Evolutionary conservation across 2,113 vertebrate genomes (phyloP).

Genomic region (Willisornis vidua): DNA sequence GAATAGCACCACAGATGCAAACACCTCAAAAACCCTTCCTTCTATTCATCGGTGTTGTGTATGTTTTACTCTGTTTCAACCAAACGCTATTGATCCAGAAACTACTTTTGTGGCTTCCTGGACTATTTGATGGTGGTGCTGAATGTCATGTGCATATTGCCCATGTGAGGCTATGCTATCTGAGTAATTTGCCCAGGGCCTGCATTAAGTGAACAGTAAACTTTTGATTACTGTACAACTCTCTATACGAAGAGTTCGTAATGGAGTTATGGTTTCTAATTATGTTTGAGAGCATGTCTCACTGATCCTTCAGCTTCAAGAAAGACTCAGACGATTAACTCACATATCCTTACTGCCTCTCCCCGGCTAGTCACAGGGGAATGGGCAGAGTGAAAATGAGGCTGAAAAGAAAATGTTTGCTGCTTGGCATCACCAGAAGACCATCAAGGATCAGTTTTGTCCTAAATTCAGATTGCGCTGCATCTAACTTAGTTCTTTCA

Average conservation of each 20-base stretch:
- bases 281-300: neutral
- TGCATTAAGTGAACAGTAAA: neutral
- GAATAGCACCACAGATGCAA: neutral
- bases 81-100: neutral
- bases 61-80: neutral
- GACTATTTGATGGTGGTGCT: neutral
- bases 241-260: neutral
- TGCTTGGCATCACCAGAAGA: neutral
- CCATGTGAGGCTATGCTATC: neutral
- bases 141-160: accelerated
- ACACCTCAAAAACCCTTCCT: neutral
- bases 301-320: neutral
- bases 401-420: neutral
- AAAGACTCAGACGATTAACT: neutral
- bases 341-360: neutral
- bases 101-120: neutral
- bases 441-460: neutral
- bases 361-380: neutral
- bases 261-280: neutral
- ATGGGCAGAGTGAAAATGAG: neutral
- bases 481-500: neutral
- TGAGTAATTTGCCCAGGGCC: neutral
- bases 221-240: neutral
- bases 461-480: neutral
- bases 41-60: neutral